Conservation (phyloP, 1,140 invertebrate genomes). For the Formica selysi region DNA sequence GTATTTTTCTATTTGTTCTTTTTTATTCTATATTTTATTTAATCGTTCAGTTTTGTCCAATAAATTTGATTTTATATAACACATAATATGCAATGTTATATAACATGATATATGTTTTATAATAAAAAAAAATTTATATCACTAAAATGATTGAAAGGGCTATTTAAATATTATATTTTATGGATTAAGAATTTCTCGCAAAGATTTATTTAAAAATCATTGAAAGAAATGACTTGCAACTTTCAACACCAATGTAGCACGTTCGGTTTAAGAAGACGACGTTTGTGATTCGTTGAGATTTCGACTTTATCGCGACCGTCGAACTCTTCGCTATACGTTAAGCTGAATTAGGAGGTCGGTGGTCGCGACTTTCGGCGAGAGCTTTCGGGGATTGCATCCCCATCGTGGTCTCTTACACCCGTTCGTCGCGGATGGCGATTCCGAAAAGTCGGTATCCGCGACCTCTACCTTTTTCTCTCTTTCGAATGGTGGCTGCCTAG, state of each 20-base stretch:
- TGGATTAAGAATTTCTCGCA: background rate
- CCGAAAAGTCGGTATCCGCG: slow-evolving; percentile 59
- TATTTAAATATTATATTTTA: background rate
- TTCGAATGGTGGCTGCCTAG: background rate
- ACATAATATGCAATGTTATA: background rate
- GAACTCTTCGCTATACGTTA: slow-evolving; percentile 39
- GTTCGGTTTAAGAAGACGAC: background rate
- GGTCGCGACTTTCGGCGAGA: slow-evolving; percentile 47
- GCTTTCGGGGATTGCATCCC: slow-evolving; percentile 53
- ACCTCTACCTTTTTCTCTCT: slow-evolving; percentile 25
- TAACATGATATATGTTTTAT: background rate
- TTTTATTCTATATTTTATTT: slow-evolving; percentile 28
- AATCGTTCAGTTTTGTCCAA: background rate
- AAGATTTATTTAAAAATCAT: slow-evolving; percentile 17
- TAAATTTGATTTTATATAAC: slow-evolving; percentile 47
- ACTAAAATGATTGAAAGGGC: background rate
- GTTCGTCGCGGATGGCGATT: slow-evolving; percentile 6
- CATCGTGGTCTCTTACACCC: slow-evolving; percentile 29
- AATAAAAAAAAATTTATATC: slow-evolving; percentile 6
- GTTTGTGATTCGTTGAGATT: slow-evolving; percentile 25
- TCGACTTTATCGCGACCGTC: slow-evolving; percentile 34
- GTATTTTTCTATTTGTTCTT: background rate
- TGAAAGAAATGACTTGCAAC: background rate
- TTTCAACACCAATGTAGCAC: background rate
- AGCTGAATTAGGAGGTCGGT: slow-evolving; percentile 65